Evolutionary conservation across 2,797 vertebrate species (phyloP).

Genomic region (Anguilla obscura): DNA sequence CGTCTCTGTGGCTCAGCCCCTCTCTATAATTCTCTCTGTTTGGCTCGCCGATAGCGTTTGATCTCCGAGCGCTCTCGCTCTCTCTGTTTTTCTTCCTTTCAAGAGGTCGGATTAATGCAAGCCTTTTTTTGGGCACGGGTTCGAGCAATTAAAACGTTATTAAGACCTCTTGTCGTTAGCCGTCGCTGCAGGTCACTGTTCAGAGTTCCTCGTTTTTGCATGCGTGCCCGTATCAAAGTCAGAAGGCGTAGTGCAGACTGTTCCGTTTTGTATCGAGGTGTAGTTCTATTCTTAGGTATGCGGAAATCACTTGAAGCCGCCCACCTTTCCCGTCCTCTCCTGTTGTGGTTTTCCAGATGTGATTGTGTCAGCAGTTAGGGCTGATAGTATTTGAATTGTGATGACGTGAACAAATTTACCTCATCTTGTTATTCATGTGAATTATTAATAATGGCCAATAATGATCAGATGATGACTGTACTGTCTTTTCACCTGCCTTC

Average conservation of each 20-base stretch:
- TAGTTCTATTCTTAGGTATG: slow-evolving; percentile 32
- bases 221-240: background rate
- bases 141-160: slow-evolving; percentile 2
- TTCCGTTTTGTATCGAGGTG: slow-evolving; percentile 19
- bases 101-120: background rate
- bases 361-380: background rate
- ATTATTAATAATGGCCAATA: too few relatives aligned
- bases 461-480: too few relatives aligned
- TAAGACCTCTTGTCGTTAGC: background rate
- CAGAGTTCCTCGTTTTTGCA: background rate
- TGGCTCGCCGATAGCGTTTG: background rate
- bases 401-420: too few relatives aligned
- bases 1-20: background rate
- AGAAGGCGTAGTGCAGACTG: background rate
- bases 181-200: background rate
- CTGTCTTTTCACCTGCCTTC: too few relatives aligned
- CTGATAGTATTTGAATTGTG: too few relatives aligned
- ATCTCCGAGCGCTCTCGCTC: background rate
- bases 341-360: slow-evolving; percentile 30
- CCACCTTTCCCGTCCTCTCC: slow-evolving; percentile 12
- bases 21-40: slow-evolving; percentile 1
- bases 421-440: too few relatives aligned
- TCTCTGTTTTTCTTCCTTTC: slow-evolving; percentile 21
- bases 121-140: slow-evolving; percentile 5
- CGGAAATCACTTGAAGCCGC: slow-evolving; percentile 25